A percentile compares a stretch with the other conserved stretches of the same genome.
phyloP scores from a whole-genome alignment of 1,140 invertebrate species.

The Drosophila pandora region DNA sequence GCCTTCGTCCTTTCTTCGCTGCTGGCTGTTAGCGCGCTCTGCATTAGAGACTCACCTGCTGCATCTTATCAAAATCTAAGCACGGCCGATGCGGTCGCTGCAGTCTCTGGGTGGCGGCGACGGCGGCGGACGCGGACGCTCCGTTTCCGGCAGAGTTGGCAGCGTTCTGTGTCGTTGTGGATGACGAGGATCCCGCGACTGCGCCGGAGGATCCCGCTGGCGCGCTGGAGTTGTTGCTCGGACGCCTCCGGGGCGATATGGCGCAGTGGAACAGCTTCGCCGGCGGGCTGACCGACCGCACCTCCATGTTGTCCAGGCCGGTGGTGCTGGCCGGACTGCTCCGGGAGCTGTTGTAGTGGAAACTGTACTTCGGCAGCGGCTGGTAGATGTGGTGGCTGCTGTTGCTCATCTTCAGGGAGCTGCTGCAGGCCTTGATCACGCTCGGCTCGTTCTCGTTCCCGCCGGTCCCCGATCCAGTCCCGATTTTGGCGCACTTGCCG shows the following conservation, averaged over 20 bases:
- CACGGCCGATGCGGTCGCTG: slow-evolving; percentile 91
- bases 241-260: slow-evolving; percentile 87
- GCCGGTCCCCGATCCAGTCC: slow-evolving; percentile 12
- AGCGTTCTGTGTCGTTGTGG: slow-evolving; percentile 38
- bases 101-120: slow-evolving; percentile 86
- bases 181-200: slow-evolving; percentile 6
- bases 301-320: slow-evolving; percentile 83
- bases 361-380: slow-evolving; percentile 82
- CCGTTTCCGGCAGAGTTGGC: slow-evolving; percentile 52
- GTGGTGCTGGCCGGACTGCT: slow-evolving; percentile 83
- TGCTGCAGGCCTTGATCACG: slow-evolving; percentile 74
- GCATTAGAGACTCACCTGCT: slow-evolving; percentile 85
- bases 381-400: slow-evolving; percentile 83
- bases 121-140: slow-evolving; percentile 35
- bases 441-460: slow-evolving; percentile 69
- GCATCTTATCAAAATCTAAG: slow-evolving; percentile 98
- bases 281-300: slow-evolving; percentile 88
- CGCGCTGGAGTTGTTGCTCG: slow-evolving; percentile 77
- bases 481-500: slow-evolving; percentile 55
- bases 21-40: slow-evolving; percentile 61
- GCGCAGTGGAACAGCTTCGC: slow-evolving; percentile 90
- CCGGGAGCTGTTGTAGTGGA: slow-evolving; percentile 79
- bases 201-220: neutral
- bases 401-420: slow-evolving; percentile 80
- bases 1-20: neutral